phyloP scores from a whole-genome alignment of 35 echinoderm and acorn worm species.

The Acanthaster planci region DNA sequence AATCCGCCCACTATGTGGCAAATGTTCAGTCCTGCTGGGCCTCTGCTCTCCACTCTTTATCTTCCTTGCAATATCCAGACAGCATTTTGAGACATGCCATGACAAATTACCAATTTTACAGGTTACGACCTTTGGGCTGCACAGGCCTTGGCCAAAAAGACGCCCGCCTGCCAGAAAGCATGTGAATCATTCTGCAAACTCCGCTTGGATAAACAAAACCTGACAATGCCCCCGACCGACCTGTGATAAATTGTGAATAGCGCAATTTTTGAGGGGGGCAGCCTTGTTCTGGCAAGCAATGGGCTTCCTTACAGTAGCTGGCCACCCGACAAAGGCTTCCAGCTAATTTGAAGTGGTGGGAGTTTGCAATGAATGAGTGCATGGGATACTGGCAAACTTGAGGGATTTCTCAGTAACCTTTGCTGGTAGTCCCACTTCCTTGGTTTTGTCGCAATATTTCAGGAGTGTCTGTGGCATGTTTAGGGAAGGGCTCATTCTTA shows the following conservation, averaged over 20 bases:
- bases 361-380: background rate
- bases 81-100: background rate
- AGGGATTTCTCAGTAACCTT: background rate
- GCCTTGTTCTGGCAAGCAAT: background rate
- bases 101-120: conserved; percentile 32
- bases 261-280: background rate
- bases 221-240: conserved; percentile 23
- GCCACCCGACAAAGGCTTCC: background rate
- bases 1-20: too few species aligned
- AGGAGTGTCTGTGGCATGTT: background rate
- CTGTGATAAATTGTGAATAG: conserved; percentile 30
- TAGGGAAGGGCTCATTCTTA: background rate
- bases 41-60: too few species aligned
- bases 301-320: background rate
- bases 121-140: conserved; percentile 13
- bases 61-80: too few species aligned
- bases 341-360: conserved; percentile 16
- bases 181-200: conserved; percentile 28
- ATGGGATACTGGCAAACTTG: background rate
- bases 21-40: too few species aligned
- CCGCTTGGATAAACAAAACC: conserved; percentile 22
- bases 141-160: conserved; percentile 15
- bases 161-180: background rate
- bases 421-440: background rate
- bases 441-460: background rate